Conservation (phyloP, 2,113 vertebrate species). For the Callospermophilus lateralis region DNA sequence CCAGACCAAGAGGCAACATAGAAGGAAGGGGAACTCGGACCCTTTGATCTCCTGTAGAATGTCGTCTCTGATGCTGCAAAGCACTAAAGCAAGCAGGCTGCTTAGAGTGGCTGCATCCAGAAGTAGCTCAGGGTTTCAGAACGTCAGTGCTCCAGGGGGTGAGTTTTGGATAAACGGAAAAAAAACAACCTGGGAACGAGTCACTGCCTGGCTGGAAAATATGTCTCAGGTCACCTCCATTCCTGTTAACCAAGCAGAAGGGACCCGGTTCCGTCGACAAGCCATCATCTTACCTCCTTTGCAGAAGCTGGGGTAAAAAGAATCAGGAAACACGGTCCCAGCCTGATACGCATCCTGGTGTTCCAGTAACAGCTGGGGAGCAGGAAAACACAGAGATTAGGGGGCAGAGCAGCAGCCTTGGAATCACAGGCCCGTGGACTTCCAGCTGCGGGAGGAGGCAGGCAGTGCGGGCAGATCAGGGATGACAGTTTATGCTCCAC, state of each 20-base stretch:
- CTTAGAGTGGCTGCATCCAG: background rate
- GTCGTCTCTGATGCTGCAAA: background rate
- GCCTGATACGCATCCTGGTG: constrained; percentile 91
- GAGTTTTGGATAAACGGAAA: background rate
- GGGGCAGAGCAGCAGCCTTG: too few species aligned
- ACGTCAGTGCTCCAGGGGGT: background rate
- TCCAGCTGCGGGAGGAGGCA: too few species aligned
- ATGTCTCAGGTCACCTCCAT: too few species aligned
- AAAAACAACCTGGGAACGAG: background rate
- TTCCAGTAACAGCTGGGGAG: constrained; percentile 84
- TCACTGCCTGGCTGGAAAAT: background rate
- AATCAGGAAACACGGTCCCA: constrained; percentile 88
- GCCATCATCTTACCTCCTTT: constrained; percentile 84
- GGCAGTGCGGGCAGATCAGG: background rate
- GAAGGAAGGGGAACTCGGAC: background rate
- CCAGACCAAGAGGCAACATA: background rate
- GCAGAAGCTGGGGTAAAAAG: constrained; percentile 88
- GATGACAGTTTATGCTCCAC: background rate
- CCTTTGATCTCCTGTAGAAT: background rate
- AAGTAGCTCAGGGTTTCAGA: background rate
- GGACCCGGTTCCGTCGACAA: rapidly evolving
- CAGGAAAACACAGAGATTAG: constrained; percentile 54
- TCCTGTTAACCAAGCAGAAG: background rate
- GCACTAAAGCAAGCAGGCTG: background rate
- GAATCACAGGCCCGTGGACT: too few species aligned